These are phyloP conservation scores for Ciconia stormi DNA, from an alignment of 2,113 vertebrate genomes.

Conservation along the genomic window DNA sequence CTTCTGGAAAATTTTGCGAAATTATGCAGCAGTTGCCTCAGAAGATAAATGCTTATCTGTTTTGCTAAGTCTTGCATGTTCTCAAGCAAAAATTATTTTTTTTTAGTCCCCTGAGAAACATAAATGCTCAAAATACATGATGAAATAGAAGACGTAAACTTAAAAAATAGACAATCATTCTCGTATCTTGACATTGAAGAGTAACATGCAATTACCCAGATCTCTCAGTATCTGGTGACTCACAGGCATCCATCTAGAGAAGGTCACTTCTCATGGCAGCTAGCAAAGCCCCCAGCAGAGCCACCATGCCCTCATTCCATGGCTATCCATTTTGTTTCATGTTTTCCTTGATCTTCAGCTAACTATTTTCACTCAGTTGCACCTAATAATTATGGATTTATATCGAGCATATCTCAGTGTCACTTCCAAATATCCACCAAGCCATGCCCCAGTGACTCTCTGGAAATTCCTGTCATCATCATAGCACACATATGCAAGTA, in stretches of 20 bases:
- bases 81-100: neutral
- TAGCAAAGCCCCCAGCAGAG: neutral
- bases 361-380: neutral
- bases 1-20: neutral
- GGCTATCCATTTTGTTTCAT: neutral
- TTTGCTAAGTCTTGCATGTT: neutral
- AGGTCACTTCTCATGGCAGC: neutral
- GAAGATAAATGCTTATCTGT: neutral
- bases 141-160: neutral
- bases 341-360: neutral
- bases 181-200: neutral
- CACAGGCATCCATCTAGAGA: neutral
- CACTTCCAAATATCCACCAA: neutral
- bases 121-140: neutral
- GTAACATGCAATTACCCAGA: neutral
- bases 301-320: neutral
- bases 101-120: neutral
- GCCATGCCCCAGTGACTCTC: accelerated
- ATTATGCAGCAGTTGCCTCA: neutral
- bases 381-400: neutral
- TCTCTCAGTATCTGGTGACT: neutral
- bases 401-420: neutral
- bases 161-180: neutral
- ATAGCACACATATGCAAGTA: neutral
- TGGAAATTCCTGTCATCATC: neutral